Evolutionary conservation across 2,113 vertebrate species (phyloP).

Genomic region (Phaethon lepturus): DNA sequence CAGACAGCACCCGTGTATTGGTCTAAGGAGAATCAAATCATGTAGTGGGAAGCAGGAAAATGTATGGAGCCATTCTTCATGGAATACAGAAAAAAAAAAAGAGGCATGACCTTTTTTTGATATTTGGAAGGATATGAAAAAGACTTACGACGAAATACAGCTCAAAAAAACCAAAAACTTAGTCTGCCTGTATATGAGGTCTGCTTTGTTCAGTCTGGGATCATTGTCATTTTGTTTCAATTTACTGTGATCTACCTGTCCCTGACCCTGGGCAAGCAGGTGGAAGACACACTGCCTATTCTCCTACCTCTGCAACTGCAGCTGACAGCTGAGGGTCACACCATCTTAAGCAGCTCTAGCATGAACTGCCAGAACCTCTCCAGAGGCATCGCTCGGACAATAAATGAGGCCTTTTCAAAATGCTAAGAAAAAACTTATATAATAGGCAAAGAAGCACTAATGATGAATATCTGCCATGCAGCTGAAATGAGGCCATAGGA

Average conservation of each 20-base stretch:
- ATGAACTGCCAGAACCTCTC: not conserved
- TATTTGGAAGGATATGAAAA: not conserved
- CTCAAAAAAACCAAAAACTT: not conserved
- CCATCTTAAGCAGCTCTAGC: not conserved
- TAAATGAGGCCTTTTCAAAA: slow-evolving; percentile 5
- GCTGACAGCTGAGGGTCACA: not conserved
- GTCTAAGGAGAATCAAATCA: not conserved
- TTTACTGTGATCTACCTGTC: not conserved
- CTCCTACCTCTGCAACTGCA: not conserved
- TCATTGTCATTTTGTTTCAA: not conserved
- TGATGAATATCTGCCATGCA: not conserved
- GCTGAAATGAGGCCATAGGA: not conserved
- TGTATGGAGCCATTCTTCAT: not conserved
- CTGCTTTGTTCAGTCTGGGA: not conserved
- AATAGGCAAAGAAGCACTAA: not conserved
- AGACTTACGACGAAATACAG: not conserved
- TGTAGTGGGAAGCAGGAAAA: not conserved
- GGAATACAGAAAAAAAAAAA: not conserved
- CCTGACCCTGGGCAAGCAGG: not conserved
- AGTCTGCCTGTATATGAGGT: not conserved
- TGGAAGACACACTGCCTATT: not conserved
- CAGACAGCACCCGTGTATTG: not conserved
- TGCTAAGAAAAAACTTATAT: not conserved
- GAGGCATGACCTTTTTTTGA: not conserved
- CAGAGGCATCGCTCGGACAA: not conserved